phyloP scores from a whole-genome alignment of 37 sponge, comb jelly and placozoan species.

The Theonella swinhoei region DNA sequence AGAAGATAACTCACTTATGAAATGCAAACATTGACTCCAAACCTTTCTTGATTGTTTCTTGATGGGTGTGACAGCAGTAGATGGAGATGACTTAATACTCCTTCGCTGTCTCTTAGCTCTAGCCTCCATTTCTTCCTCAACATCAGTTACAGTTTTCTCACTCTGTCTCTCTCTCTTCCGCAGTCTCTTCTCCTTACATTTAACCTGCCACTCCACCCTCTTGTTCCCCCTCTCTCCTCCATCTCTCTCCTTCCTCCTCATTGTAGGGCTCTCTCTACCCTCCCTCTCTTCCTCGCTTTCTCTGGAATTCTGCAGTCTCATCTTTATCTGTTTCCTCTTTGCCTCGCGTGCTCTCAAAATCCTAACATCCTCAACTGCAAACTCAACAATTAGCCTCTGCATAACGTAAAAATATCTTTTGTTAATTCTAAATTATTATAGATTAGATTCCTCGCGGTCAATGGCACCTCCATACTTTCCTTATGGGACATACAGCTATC shows the following conservation, averaged over 20 bases:
- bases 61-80: background rate
- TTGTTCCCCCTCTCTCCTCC: background rate
- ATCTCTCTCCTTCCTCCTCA: slow-evolving; percentile 6
- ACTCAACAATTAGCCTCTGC: slow-evolving; percentile 95
- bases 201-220: slow-evolving; percentile 46
- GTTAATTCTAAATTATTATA: too few species aligned
- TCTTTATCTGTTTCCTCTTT: slow-evolving; percentile 49
- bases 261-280: slow-evolving; percentile 2
- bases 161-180: background rate
- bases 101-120: too few species aligned
- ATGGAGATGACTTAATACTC: too few species aligned
- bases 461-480: too few species aligned
- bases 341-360: slow-evolving; percentile 67
- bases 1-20: too few species aligned
- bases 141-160: background rate
- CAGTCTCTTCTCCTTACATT: slow-evolving; percentile 25
- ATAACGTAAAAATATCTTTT: background rate
- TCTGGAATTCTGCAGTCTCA: background rate
- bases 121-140: too few species aligned
- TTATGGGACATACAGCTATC: too few species aligned
- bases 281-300: background rate
- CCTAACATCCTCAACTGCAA: slow-evolving; percentile 87
- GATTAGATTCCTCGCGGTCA: too few species aligned
- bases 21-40: background rate
- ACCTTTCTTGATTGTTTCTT: background rate